Conservation (phyloP, 2,888 invertebrate species). For the Platycnemis pennipes region DNA sequence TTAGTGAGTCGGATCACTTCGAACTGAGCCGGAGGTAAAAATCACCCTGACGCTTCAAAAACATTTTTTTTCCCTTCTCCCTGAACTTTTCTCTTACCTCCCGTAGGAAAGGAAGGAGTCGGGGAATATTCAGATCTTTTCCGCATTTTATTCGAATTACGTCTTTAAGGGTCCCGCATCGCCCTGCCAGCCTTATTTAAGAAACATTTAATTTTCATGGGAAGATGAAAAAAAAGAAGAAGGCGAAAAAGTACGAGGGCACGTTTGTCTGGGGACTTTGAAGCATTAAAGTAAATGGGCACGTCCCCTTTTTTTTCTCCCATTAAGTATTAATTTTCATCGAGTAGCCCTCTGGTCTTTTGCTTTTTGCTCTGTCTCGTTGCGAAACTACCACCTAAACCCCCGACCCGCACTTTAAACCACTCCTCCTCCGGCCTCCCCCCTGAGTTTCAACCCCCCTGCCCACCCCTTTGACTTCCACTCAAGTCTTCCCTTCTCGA, state of each 20-base stretch:
- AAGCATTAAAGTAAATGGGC: conserved; percentile 40
- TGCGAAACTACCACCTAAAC: neutral
- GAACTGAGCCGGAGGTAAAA: neutral
- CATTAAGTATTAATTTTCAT: conserved; percentile 66
- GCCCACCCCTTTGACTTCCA: neutral
- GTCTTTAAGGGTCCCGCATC: neutral
- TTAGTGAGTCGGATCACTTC: neutral
- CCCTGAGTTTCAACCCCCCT: neutral
- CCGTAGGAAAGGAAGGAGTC: neutral
- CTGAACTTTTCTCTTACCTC: neutral
- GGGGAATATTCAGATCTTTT: neutral
- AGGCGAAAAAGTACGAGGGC: neutral
- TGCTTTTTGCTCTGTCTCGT: neutral
- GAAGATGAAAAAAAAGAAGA: neutral
- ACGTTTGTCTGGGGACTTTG: conserved; percentile 8
- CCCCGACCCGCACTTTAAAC: neutral
- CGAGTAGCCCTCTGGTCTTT: conserved; percentile 21
- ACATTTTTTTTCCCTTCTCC: neutral
- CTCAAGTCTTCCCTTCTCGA: neutral
- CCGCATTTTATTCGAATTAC: neutral
- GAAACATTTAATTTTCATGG: conserved; percentile 61
- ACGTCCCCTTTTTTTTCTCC: conserved; percentile 5
- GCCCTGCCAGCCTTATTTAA: neutral
- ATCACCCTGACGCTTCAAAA: neutral
- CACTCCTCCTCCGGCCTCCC: neutral